Conservation (phyloP, 2,113 vertebrate genomes). For the Donacobius atricapilla region DNA sequence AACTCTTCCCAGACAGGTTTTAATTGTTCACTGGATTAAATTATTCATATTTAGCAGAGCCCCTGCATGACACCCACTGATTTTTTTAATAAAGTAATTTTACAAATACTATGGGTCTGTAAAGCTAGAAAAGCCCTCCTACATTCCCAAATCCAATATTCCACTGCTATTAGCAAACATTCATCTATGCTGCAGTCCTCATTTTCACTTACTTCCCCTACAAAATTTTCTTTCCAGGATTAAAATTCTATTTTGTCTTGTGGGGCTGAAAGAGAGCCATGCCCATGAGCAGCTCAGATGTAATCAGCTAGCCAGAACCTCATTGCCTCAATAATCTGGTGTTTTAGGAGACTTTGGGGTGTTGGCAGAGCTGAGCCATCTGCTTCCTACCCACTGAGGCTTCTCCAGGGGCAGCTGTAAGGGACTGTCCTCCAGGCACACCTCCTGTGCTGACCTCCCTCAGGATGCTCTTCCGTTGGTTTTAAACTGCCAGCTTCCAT, state of each 20-base stretch:
- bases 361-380: neutral
- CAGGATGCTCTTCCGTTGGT: neutral
- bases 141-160: neutral
- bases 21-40: constrained; percentile 14
- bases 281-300: neutral
- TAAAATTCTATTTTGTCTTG: neutral
- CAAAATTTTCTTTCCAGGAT: neutral
- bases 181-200: neutral
- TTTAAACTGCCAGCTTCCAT: neutral
- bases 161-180: neutral
- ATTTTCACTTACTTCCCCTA: neutral
- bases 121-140: neutral
- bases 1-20: neutral
- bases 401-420: neutral
- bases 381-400: neutral
- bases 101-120: neutral
- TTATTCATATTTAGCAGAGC: neutral
- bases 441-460: neutral
- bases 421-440: neutral
- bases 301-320: neutral
- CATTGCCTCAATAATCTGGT: neutral
- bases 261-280: neutral
- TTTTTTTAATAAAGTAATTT: neutral
- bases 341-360: neutral
- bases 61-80: neutral